These are phyloP conservation scores for Gopherus flavomarginatus DNA, from an alignment of 2,113 vertebrate genomes.

Conservation along the genomic window DNA sequence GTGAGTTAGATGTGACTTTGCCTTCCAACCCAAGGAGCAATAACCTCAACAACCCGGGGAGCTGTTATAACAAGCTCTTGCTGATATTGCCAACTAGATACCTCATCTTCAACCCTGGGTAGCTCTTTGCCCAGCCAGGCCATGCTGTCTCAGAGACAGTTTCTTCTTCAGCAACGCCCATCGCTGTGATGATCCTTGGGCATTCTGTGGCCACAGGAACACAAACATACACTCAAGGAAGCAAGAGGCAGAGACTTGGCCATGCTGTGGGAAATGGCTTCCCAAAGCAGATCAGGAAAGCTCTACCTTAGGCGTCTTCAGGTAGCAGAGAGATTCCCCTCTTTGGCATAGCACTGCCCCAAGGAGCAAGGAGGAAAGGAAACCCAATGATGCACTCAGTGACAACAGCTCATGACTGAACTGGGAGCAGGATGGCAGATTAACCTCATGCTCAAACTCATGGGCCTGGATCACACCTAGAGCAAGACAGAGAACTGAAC, in stretches of 20 bases:
- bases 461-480: background rate
- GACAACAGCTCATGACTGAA: background rate
- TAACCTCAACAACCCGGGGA: background rate
- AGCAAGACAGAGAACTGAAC: background rate
- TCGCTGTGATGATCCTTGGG: background rate
- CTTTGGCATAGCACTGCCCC: background rate
- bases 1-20: background rate
- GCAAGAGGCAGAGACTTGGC: background rate
- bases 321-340: background rate
- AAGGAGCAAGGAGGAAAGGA: background rate
- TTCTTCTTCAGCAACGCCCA: background rate
- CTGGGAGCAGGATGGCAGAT: background rate
- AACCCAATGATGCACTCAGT: accelerated
- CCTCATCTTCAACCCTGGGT: background rate
- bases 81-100: background rate
- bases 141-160: background rate
- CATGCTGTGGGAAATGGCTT: accelerated
- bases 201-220: background rate
- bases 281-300: background rate
- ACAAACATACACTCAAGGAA: background rate
- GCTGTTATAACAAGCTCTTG: background rate
- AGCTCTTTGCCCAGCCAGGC: background rate
- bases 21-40: background rate
- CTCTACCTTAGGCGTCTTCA: accelerated
- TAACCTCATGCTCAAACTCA: background rate